Evolutionary conservation across 2,888 invertebrate species (phyloP), one percentile per base, ranked within the genome.

Genomic region (Petrophora chlorosata): DNA sequence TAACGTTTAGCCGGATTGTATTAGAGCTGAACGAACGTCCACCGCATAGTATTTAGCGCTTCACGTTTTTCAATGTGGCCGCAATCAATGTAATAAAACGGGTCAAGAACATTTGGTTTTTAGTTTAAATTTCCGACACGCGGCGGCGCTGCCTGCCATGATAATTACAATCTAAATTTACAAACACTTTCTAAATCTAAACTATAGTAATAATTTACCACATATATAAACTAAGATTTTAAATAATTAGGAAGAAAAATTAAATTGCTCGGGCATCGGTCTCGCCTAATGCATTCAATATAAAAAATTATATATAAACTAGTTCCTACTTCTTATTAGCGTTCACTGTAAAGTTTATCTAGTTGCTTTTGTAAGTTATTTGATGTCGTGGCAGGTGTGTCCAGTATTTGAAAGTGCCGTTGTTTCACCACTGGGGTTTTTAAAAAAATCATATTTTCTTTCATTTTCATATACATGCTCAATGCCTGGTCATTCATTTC

Each of bases 401-500:
- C 78, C 0, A 73, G 73, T 0, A 64, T 50, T 5, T 39, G 46
- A 1, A 34, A 8, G 4, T 56, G 47, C 0, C 56, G 59, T 15
- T 61, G 56, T 51, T 80, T 83, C 0, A 68, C 63, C 8, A 72
- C 53, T 2, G 89, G 90, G 5, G 90, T 89, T 36, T 66, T 80
- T 19, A 90, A 58, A 51, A 87, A 90, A 34, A 77, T 74, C 79
- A 88, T 80, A 4, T 79, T 72, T 52, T 82, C 75, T 32, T 87
- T 90, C 76, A 86, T 82, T 52, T 85, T 65, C 80, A 87, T 73
- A 19, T 90, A 89, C 72, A 88, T 79, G 50, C 67, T 73, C 4
- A 81, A 54, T 7, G 86, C 88, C 63, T 58, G 73, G 3, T 62
- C 63, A 1, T 76, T 73, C 59, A 65, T 66, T 8, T 73, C 66